Evolutionary conservation across 2,113 vertebrate genomes (phyloP).

Genomic region (Rattus rattus): DNA sequence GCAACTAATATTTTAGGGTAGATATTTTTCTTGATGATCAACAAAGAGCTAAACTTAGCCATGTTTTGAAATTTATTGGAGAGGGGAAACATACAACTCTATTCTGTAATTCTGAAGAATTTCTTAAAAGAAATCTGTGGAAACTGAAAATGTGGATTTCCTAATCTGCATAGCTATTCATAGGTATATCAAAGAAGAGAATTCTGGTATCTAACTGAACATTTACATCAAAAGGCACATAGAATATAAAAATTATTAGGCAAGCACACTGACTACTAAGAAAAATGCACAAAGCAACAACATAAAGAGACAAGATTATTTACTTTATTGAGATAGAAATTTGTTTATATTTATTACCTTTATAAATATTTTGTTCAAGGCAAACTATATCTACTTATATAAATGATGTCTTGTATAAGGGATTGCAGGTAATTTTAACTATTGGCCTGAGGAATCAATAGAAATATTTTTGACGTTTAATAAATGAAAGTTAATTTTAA

Average conservation of each 20-base stretch:
- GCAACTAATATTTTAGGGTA: neutral
- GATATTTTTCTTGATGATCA: neutral
- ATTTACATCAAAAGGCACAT: neutral
- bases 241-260: neutral
- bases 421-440: neutral
- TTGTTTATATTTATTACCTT: neutral
- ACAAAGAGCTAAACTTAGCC: neutral
- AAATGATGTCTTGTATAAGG: neutral
- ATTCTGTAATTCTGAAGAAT: neutral
- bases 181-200: neutral
- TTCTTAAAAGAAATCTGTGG: neutral
- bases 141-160: neutral
- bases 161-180: neutral
- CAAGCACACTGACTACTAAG: neutral
- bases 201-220: neutral
- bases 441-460: neutral
- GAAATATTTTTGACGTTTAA: neutral
- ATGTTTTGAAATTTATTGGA: neutral
- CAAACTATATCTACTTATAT: neutral
- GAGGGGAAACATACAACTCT: neutral
- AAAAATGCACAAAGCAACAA: neutral
- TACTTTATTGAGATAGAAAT: neutral
- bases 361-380: slow-evolving; percentile 7
- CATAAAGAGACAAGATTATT: neutral
- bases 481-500: slow-evolving; percentile 4